A percentile compares a stretch with the other conserved stretches of the same genome.
Evolutionary conservation across 2,888 invertebrate species (phyloP).

Genomic region (Netelia fuscicornis): DNA sequence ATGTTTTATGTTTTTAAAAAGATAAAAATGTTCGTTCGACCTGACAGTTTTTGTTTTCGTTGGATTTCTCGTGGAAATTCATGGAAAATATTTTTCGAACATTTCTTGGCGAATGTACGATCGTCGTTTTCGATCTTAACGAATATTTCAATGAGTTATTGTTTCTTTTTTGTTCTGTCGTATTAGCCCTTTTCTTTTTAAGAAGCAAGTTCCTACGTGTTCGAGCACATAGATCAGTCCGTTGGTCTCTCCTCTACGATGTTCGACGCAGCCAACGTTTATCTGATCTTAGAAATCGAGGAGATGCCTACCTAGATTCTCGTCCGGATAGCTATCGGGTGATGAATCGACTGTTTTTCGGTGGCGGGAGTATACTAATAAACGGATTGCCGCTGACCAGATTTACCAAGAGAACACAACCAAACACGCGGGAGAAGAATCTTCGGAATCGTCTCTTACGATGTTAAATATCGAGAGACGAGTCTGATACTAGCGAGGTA

Average conservation of each 20-base stretch:
- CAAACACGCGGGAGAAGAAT: background rate
- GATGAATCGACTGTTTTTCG: constrained; percentile 70
- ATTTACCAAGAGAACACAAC: constrained; percentile 9
- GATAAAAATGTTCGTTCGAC: no score
- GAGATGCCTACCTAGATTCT: constrained; percentile 71
- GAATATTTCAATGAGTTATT: constrained; percentile 68
- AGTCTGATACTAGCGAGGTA: no score
- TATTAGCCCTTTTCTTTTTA: constrained; percentile 34
- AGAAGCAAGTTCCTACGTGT: constrained; percentile 59
- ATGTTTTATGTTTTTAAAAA: no score
- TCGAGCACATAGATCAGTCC: constrained; percentile 65
- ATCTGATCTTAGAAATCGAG: constrained; percentile 63
- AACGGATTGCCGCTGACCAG: constrained; percentile 58
- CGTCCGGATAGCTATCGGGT: constrained; percentile 68
- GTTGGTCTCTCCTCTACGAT: constrained; percentile 32
- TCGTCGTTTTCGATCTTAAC: constrained; percentile 23
- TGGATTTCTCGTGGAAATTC: no score
- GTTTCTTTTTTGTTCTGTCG: constrained; percentile 58
- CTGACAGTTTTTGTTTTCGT: no score
- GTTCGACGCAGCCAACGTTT: constrained; percentile 46
- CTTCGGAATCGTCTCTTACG: constrained; percentile 38
- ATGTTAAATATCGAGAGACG: no score
- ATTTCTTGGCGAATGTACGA: background rate
- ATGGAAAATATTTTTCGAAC: background rate
- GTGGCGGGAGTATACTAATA: constrained; percentile 45